Evolutionary conservation across 2,888 invertebrate genomes (phyloP).

Genomic region (Platycnemis pennipes): DNA sequence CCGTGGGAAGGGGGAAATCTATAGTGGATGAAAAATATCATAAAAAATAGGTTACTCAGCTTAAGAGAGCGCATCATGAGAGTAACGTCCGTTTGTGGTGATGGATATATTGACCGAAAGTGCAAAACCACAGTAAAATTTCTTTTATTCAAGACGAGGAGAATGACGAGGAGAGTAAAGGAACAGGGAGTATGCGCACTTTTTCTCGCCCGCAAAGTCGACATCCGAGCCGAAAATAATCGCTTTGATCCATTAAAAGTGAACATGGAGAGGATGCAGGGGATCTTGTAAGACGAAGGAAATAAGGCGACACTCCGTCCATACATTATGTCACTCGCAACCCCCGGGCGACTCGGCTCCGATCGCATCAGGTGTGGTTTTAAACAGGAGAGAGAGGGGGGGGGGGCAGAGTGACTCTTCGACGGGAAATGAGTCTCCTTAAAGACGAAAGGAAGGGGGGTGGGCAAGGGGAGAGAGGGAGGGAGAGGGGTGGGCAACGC

Average conservation of each 20-base stretch:
- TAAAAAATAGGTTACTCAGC: no score
- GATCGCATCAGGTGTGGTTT: constrained; percentile 52
- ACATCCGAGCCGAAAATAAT: constrained; percentile 7
- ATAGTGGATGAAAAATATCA: no score
- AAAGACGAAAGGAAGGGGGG: neutral
- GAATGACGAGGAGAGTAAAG: neutral
- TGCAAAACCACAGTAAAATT: no score
- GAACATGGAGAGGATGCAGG: neutral
- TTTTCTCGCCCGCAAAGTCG: neutral
- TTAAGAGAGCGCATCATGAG: no score
- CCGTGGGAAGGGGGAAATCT: no score
- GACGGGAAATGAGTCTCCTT: constrained; percentile 25
- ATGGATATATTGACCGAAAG: no score
- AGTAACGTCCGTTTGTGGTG: no score
- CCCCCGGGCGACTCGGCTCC: neutral
- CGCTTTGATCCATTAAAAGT: neutral
- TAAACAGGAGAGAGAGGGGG: neutral
- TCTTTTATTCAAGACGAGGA: neutral
- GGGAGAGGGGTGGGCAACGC: neutral
- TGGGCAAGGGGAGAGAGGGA: neutral
- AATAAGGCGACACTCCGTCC: constrained; percentile 1
- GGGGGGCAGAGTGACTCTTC: neutral
- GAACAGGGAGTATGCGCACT: neutral
- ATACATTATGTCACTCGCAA: constrained; percentile 21
- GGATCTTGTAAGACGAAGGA: constrained; percentile 15